Conservation (phyloP, 2,888 invertebrate genomes). For the Bursaphelenchus okinawaensis region DNA sequence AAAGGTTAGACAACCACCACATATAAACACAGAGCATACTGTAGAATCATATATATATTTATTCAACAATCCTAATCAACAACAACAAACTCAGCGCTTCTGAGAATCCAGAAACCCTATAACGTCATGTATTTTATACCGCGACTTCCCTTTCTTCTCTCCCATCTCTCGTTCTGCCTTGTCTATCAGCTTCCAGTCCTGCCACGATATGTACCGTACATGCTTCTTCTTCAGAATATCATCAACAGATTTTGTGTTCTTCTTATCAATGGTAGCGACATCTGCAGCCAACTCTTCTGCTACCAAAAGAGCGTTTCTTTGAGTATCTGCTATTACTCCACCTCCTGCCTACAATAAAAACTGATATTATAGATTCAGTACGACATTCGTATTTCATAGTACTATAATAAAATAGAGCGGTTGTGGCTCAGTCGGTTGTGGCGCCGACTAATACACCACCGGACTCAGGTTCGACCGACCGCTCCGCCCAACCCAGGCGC, state of each 20-base stretch:
- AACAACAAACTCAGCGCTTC: too few species aligned
- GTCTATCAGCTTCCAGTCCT: constrained; percentile 48
- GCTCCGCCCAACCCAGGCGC: too few species aligned
- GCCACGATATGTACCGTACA: constrained; percentile 40
- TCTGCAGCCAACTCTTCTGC: constrained; percentile 39
- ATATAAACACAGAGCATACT: too few species aligned
- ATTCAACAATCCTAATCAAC: too few species aligned
- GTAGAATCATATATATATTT: too few species aligned
- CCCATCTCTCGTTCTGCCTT: constrained; percentile 42
- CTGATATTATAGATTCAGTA: too few species aligned
- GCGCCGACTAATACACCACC: too few species aligned
- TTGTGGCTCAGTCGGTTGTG: too few species aligned
- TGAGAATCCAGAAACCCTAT: constrained; percentile 7
- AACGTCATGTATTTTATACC: constrained; percentile 44
- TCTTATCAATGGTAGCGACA: constrained; percentile 12
- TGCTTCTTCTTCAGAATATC: constrained; percentile 25
- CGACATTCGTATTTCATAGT: too few species aligned
- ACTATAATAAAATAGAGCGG: too few species aligned
- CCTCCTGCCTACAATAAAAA: constrained; percentile 44
- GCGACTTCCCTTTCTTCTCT: constrained; percentile 41
- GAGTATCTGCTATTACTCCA: constrained; percentile 55
- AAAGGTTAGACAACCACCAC: too few species aligned
- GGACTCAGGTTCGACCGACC: too few species aligned
- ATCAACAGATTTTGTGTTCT: constrained; percentile 9
- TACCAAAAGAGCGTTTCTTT: constrained; percentile 40